These are phyloP conservation scores for Centruroides vittatus DNA, from an alignment of 1,140 invertebrate genomes.

Conservation along the genomic window DNA sequence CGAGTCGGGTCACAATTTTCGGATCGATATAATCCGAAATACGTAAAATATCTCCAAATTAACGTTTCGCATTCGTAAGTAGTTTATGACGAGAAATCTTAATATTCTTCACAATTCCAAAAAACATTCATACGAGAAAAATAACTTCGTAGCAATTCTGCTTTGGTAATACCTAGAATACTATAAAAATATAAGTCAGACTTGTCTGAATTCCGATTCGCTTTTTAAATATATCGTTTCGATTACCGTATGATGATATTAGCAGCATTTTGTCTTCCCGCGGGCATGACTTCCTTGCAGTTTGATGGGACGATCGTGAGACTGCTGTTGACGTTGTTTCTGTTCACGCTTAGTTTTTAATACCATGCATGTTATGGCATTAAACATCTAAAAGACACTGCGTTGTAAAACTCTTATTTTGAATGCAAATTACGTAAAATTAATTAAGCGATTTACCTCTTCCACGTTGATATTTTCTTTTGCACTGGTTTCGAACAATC, in stretches of 20 bases:
- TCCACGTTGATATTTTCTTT: slow-evolving; percentile 99
- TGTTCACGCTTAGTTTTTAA: slow-evolving; percentile 45
- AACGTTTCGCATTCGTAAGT: too few species aligned
- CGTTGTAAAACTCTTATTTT: not conserved
- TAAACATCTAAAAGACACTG: slow-evolving; percentile 50
- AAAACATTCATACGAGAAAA: too few species aligned
- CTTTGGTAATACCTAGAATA: too few species aligned
- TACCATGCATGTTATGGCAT: slow-evolving; percentile 53
- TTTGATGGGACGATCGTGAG: slow-evolving; percentile 11
- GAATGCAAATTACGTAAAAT: not conserved
- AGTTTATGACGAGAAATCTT: too few species aligned
- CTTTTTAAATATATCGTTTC: too few species aligned
- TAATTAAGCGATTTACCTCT: slow-evolving; percentile 45
- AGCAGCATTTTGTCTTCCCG: slow-evolving; percentile 14
- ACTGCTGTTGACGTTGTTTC: slow-evolving; percentile 15
- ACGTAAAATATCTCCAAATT: too few species aligned
- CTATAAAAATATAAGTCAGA: too few species aligned
- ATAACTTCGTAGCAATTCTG: too few species aligned
- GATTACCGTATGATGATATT: not conserved
- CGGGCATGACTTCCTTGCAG: slow-evolving; percentile 4
- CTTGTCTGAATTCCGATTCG: too few species aligned
- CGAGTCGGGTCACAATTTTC: too few species aligned
- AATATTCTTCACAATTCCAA: too few species aligned
- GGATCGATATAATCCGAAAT: too few species aligned
- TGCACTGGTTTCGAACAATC: slow-evolving; percentile 95